These are phyloP conservation scores for Natrix natrix DNA, from an alignment of 2,797 vertebrate genomes.

Conservation along the genomic window DNA sequence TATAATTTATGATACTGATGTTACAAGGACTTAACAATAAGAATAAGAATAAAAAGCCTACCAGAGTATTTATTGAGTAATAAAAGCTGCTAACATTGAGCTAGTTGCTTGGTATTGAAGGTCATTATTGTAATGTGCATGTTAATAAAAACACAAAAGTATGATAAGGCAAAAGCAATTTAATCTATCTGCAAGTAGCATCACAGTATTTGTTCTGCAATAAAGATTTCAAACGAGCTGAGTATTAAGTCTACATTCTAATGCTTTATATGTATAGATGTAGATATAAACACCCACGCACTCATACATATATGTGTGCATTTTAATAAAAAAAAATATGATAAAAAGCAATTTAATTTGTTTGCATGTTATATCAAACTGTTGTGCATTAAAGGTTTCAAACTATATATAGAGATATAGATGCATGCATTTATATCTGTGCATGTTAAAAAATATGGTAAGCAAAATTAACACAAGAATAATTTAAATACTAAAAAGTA, in stretches of 20 bases:
- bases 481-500: background rate
- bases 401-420: background rate
- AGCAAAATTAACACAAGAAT: background rate
- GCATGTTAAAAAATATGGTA: background rate
- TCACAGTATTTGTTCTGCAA: background rate
- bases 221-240: background rate
- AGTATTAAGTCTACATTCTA: background rate
- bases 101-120: background rate
- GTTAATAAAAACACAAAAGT: background rate
- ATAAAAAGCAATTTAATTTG: background rate
- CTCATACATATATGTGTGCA: background rate
- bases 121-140: background rate
- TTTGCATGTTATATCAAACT: background rate
- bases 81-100: background rate
- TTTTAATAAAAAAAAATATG: background rate
- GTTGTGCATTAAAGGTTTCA: background rate
- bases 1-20: background rate
- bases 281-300: background rate
- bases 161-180: background rate
- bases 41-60: background rate
- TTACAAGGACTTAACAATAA: background rate
- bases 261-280: background rate
- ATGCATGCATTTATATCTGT: background rate
- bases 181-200: background rate
- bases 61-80: background rate